A percentile compares a stretch with the other conserved stretches of the same genome.
These are phyloP conservation scores for Cromileptes altivelis DNA, from an alignment of 2,113 vertebrate species.

Conservation along the genomic window DNA sequence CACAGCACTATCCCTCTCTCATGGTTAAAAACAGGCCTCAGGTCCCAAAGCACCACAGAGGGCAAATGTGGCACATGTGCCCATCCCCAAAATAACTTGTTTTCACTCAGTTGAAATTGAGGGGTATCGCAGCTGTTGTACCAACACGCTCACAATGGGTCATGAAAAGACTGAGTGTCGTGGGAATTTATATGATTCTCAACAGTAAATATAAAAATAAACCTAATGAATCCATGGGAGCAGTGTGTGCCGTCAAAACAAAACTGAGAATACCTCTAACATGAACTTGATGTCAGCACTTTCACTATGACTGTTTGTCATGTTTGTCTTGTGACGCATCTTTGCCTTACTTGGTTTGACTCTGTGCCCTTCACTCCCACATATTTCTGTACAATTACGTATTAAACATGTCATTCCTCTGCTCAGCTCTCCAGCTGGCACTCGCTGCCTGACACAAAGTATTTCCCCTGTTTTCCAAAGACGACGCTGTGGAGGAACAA, in stretches of 20 bases:
- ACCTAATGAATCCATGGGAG: conserved; percentile 18
- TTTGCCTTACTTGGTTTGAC: conserved; percentile 10
- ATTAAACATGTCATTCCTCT: conserved; percentile 18
- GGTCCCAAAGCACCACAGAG: conserved; percentile 40
- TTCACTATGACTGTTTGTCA: conserved; percentile 23
- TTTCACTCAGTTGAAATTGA: conserved; percentile 59
- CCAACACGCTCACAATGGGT: background rate
- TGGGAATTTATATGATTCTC: conserved; percentile 41
- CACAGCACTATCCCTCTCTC: conserved; percentile 23
- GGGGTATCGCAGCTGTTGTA: conserved; percentile 53
- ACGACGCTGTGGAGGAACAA: background rate
- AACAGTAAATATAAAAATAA: conserved; percentile 46
- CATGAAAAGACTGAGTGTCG: conserved; percentile 16
- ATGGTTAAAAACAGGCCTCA: conserved; percentile 58
- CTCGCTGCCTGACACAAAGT: conserved; percentile 24
- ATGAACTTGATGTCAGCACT: conserved; percentile 15
- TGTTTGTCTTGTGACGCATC: conserved; percentile 13
- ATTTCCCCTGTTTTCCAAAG: conserved; percentile 17
- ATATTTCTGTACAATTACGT: conserved; percentile 21
- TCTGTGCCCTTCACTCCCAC: conserved; percentile 29
- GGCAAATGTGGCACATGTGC: conserved; percentile 66
- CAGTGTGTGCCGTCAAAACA: conserved; percentile 25
- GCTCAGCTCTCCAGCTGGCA: conserved; percentile 6
- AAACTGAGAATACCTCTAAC: conserved; percentile 22
- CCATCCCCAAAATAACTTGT: conserved; percentile 64